phyloP scores from a whole-genome alignment of 2,888 invertebrate genomes.

The Diplolepis rosae region DNA sequence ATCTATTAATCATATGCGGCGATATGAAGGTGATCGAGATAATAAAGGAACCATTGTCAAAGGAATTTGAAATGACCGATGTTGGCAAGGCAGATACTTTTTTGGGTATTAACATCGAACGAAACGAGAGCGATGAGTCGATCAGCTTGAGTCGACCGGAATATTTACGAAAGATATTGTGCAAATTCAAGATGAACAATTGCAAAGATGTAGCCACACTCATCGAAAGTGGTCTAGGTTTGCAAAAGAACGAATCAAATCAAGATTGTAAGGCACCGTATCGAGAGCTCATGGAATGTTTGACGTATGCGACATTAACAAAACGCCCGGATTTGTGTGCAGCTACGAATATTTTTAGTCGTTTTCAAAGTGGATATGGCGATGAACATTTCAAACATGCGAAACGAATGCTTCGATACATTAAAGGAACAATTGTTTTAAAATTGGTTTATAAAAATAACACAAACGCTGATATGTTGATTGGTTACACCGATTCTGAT shows the following conservation, averaged over 20 bases:
- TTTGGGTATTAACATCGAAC: conserved; percentile 12
- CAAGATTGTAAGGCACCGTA: conserved; percentile 16
- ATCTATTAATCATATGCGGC: conserved; percentile 45
- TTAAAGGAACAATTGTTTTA: conserved; percentile 48
- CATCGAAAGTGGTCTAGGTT: conserved; percentile 30
- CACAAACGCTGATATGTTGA: conserved; percentile 28
- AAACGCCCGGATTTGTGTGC: conserved; percentile 44
- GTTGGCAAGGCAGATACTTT: conserved; percentile 9
- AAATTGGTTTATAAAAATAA: conserved; percentile 37
- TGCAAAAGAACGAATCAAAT: not conserved
- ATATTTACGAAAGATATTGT: conserved; percentile 34
- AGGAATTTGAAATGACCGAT: conserved; percentile 23
- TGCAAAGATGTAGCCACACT: conserved; percentile 26
- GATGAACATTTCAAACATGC: conserved; percentile 45
- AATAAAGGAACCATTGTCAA: conserved; percentile 35
- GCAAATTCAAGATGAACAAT: conserved; percentile 35
- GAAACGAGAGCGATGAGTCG: conserved; percentile 18
- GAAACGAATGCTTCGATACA: conserved; percentile 50
- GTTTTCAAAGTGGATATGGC: not conserved
- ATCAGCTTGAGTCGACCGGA: conserved; percentile 21
- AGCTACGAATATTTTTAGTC: not conserved
- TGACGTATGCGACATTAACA: conserved; percentile 46
- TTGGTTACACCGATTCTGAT: conserved; percentile 50
- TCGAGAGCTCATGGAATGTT: conserved; percentile 43
- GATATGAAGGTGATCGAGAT: conserved; percentile 37